phyloP scores from a whole-genome alignment of 2,113 vertebrate species.

The Craseonycteris thonglongyai region DNA sequence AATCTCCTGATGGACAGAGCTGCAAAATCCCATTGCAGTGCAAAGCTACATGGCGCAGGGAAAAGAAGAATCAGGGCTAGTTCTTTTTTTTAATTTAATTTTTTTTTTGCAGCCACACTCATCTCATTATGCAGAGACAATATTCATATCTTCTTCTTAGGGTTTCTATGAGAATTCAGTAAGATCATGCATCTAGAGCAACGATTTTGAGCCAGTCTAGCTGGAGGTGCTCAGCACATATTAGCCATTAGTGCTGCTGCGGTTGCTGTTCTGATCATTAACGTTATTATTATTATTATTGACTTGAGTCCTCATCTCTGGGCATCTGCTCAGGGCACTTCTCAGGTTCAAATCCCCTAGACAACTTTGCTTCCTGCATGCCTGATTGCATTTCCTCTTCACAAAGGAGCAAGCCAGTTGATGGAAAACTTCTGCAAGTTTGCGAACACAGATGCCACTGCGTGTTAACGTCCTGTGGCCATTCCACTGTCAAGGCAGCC shows the following conservation, averaged over 20 bases:
- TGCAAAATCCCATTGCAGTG: not conserved
- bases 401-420: not conserved
- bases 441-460: not conserved
- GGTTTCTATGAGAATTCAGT: not conserved
- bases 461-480: conserved; percentile 23
- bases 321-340: not conserved
- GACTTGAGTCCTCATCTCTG: not conserved
- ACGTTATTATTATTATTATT: not conserved
- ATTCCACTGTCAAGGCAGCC: not conserved
- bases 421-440: conserved; percentile 16
- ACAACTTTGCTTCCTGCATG: not conserved
- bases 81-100: no score
- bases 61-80: not conserved
- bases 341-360: not conserved
- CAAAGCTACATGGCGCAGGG: not conserved
- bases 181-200: not conserved
- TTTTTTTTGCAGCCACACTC: not conserved
- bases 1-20: not conserved
- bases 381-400: not conserved
- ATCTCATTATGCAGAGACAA: not conserved
- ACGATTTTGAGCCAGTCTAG: not conserved
- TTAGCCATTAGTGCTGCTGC: not conserved
- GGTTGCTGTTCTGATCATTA: not conserved
- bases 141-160: not conserved
- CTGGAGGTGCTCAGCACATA: not conserved